Conservation (phyloP, 2,888 invertebrate species). For the Papilio elwesi region DNA sequence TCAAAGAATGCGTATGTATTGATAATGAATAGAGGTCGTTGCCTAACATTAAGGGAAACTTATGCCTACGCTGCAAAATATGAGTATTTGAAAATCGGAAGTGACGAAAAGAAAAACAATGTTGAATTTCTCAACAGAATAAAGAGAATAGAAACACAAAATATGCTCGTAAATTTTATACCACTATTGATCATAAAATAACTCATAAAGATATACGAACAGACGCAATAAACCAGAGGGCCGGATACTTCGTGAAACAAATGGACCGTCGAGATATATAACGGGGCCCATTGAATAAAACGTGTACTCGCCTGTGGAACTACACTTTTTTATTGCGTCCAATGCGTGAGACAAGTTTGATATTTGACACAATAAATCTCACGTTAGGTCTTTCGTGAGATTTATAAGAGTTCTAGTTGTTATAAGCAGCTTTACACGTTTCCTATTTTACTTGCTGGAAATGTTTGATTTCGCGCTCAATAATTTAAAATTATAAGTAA, state of each 20-base stretch:
- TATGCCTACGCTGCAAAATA: too few species aligned
- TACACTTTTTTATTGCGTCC: conserved; percentile 12
- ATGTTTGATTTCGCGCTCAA: too few species aligned
- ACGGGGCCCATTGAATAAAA: conserved; percentile 32
- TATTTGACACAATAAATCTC: conserved; percentile 9
- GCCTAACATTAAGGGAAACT: too few species aligned
- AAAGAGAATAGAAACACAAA: conserved; percentile 19
- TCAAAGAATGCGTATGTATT: too few species aligned
- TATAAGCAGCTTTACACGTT: too few species aligned
- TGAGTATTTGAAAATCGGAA: too few species aligned
- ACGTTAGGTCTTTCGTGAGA: neutral
- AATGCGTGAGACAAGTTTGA: conserved; percentile 10
- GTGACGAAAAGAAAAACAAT: neutral
- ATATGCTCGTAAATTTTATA: conserved; percentile 28
- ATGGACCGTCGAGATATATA: conserved; percentile 22
- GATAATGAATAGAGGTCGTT: too few species aligned
- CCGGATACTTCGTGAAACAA: conserved; percentile 28
- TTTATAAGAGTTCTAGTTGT: neutral
- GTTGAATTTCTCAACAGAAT: neutral
- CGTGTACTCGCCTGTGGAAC: conserved; percentile 2
- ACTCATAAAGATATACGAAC: conserved; percentile 34
- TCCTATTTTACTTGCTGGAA: too few species aligned
- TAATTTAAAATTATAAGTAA: too few species aligned
- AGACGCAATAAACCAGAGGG: conserved; percentile 26
- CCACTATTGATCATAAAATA: conserved; percentile 35